Evolutionary conservation across 2,797 vertebrate species (phyloP).

Genomic region (Synanceia verrucosa): DNA sequence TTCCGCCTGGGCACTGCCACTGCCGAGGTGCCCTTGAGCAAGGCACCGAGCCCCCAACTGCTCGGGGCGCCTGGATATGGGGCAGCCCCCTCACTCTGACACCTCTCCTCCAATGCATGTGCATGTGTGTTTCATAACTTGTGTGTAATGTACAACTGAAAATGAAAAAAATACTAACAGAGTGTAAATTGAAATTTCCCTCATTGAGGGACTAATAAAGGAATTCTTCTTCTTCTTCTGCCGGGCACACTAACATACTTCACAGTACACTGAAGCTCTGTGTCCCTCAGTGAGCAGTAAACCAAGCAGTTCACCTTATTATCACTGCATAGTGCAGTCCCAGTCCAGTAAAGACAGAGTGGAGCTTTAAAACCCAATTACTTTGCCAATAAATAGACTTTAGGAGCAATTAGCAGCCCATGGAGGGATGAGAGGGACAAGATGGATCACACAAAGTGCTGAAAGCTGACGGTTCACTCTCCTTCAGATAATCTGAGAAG

Average conservation of each 20-base stretch:
- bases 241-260: background rate
- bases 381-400: constrained; percentile 60
- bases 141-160: no score
- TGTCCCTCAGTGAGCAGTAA: constrained; percentile 44
- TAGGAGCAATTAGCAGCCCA: constrained; percentile 61
- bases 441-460: constrained; percentile 6
- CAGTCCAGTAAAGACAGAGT: no score
- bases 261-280: background rate
- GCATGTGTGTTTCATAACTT: no score
- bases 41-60: no score
- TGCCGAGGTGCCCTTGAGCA: no score
- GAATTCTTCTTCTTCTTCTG: background rate
- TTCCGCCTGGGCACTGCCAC: no score
- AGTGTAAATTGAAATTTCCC: no score
- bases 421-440: background rate
- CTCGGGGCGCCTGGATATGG: no score
- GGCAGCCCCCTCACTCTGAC: no score
- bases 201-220: no score
- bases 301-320: constrained; percentile 59
- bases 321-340: constrained; percentile 24
- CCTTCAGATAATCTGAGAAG: background rate
- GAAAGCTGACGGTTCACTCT: background rate
- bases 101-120: no score
- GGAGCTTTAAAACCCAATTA: constrained; percentile 63
- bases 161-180: no score